A percentile compares a stretch with the other conserved stretches of the same genome.
These are phyloP conservation scores for Emberiza fucata DNA, from an alignment of 2,113 vertebrate species.

Conservation along the genomic window DNA sequence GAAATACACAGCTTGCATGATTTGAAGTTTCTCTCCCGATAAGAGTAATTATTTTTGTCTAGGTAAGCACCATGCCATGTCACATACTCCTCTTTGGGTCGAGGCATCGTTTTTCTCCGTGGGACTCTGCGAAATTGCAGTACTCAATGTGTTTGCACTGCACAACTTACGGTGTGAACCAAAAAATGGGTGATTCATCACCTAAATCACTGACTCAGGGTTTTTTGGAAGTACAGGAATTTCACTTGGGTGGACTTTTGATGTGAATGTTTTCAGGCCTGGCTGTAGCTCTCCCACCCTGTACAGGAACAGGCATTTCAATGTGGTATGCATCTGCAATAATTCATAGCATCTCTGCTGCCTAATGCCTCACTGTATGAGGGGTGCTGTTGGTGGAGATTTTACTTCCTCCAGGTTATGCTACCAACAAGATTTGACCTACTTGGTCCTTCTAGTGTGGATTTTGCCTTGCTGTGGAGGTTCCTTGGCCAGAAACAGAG, in stretches of 20 bases:
- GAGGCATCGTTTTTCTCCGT: not conserved
- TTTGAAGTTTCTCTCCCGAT: not conserved
- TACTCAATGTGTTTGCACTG: not conserved
- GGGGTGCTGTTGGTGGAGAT: not conserved
- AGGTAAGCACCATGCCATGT: rapidly evolving
- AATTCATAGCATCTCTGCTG: not conserved
- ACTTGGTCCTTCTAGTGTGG: not conserved
- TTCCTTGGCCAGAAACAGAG: not conserved
- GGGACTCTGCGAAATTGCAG: not conserved
- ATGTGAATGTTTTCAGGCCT: not conserved
- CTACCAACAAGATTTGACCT: not conserved
- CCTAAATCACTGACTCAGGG: not conserved
- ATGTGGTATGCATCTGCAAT: not conserved
- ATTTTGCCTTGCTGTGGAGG: not conserved
- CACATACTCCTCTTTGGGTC: not conserved
- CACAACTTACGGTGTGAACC: not conserved
- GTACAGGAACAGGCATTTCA: not conserved
- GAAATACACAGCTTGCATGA: not conserved
- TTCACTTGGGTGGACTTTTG: not conserved
- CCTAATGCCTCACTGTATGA: not conserved
- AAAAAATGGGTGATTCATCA: not conserved
- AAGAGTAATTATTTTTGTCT: not conserved
- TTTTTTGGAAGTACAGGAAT: not conserved
- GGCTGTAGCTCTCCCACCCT: not conserved
- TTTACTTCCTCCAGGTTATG: not conserved